Conservation (phyloP, 2,888 invertebrate species). For the Megastigmus dorsalis region DNA sequence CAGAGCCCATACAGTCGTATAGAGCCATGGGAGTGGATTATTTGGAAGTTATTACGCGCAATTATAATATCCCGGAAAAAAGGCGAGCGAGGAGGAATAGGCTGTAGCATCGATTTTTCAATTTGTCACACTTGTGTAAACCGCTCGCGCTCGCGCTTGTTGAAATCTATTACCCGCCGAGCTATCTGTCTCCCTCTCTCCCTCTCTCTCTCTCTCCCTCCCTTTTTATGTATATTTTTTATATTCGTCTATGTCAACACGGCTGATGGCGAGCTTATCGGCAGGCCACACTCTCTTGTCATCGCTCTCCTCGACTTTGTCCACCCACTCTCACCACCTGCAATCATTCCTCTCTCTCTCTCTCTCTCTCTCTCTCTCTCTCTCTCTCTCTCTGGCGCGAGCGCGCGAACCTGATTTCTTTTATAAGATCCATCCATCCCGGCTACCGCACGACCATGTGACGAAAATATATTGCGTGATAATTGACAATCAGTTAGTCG, state of each 20-base stretch:
- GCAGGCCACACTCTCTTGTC: conserved; percentile 57
- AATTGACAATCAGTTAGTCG: too few relatives aligned
- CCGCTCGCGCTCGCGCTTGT: not conserved
- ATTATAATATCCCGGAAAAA: conserved; percentile 24
- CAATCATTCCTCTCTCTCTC: not conserved
- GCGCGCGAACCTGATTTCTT: conserved; percentile 30
- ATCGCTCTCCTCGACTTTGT: conserved; percentile 45
- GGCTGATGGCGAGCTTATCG: conserved; percentile 57
- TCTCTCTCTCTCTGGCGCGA: too few relatives aligned
- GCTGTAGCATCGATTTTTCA: conserved; percentile 46
- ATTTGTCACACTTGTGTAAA: conserved; percentile 53
- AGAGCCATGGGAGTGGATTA: too few relatives aligned
- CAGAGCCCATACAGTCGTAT: too few relatives aligned
- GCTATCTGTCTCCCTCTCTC: conserved; percentile 18
- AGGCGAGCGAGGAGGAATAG: not conserved
- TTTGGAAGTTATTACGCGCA: conserved; percentile 6
- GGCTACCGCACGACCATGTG: too few relatives aligned
- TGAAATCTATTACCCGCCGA: conserved; percentile 39
- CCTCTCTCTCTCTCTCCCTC: not conserved
- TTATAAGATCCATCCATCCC: too few relatives aligned
- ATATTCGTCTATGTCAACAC: conserved; percentile 62
- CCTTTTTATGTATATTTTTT: conserved; percentile 57
- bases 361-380: not conserved
- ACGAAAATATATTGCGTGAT: too few relatives aligned
- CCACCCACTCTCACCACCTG: not conserved